Conservation (phyloP, 1,140 invertebrate species). For the Drosophila funebris region DNA sequence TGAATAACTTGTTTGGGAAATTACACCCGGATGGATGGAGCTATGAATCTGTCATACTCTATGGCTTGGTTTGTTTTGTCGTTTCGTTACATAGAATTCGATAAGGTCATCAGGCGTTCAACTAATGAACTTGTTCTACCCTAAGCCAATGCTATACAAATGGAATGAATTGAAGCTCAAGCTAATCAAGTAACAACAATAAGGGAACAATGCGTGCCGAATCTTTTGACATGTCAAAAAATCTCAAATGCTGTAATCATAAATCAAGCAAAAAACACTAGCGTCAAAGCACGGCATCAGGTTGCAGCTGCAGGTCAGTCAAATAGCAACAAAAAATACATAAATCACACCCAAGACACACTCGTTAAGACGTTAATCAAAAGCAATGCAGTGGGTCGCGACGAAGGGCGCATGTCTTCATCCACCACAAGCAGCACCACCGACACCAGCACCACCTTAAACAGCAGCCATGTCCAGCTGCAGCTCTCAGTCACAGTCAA, state of each 20-base stretch:
- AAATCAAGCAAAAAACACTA: conserved; percentile 66
- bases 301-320: conserved; percentile 34
- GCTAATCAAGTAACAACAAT: conserved; percentile 62
- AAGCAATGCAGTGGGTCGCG: conserved; percentile 55
- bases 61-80: conserved; percentile 4
- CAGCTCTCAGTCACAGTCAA: conserved; percentile 40
- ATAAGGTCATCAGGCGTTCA: conserved; percentile 47
- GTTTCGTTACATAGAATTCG: conserved; percentile 45
- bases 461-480: conserved; percentile 23
- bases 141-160: conserved; percentile 9
- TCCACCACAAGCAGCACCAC: neutral
- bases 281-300: conserved; percentile 49
- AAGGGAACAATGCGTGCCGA: conserved; percentile 57
- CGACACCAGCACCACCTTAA: conserved; percentile 1
- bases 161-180: conserved; percentile 29
- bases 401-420: conserved; percentile 44
- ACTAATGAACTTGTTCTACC: conserved; percentile 61
- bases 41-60: conserved; percentile 23
- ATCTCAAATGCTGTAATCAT: conserved; percentile 67
- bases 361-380: conserved; percentile 80
- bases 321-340: conserved; percentile 47
- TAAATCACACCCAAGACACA: conserved; percentile 69
- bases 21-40: conserved; percentile 68
- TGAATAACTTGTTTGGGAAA: conserved; percentile 74
- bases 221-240: conserved; percentile 69